A percentile compares a stretch with the other conserved stretches of the same genome.
phyloP scores from a whole-genome alignment of 1,140 invertebrate genomes.

The Drosophila ohnishii region DNA sequence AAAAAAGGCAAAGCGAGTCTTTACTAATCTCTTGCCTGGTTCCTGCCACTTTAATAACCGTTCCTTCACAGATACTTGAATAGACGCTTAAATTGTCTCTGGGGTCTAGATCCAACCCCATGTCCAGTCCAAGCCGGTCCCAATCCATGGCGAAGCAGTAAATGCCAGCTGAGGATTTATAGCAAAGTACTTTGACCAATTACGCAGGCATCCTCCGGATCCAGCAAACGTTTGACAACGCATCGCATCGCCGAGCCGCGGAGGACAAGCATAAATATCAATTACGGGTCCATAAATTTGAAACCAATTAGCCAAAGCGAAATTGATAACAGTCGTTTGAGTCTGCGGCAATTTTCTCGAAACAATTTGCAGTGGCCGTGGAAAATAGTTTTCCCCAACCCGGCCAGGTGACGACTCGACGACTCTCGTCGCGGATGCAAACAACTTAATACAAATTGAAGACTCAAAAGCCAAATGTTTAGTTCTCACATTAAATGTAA shows the following conservation, averaged over 20 bases:
- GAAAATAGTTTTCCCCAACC: slow-evolving; percentile 41
- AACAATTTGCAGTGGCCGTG: slow-evolving; percentile 53
- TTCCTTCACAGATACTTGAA: slow-evolving; percentile 34
- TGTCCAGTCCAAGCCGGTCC: slow-evolving; percentile 1
- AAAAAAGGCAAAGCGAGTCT: background rate
- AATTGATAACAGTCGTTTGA: slow-evolving; percentile 77
- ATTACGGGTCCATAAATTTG: slow-evolving; percentile 82
- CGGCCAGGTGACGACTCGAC: slow-evolving; percentile 49
- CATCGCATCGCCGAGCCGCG: slow-evolving; percentile 35
- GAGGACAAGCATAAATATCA: slow-evolving; percentile 79
- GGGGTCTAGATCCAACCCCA: background rate
- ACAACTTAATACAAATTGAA: slow-evolving; percentile 82
- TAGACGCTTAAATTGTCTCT: slow-evolving; percentile 41
- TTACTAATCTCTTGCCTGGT: slow-evolving; percentile 16
- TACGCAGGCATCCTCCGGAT: slow-evolving; percentile 57
- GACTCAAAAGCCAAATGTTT: slow-evolving; percentile 78
- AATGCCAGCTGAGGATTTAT: slow-evolving; percentile 67
- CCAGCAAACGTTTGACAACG: slow-evolving; percentile 64
- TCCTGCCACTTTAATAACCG: slow-evolving; percentile 48
- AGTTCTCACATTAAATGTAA: slow-evolving; percentile 78
- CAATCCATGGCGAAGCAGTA: slow-evolving; percentile 44
- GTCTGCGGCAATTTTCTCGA: slow-evolving; percentile 58
- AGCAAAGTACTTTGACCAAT: slow-evolving; percentile 74
- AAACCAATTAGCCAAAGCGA: slow-evolving; percentile 81
- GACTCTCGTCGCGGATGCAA: slow-evolving; percentile 43